Evolutionary conservation across 1,140 invertebrate species (phyloP).

Genomic region (Mercenaria mercenaria): DNA sequence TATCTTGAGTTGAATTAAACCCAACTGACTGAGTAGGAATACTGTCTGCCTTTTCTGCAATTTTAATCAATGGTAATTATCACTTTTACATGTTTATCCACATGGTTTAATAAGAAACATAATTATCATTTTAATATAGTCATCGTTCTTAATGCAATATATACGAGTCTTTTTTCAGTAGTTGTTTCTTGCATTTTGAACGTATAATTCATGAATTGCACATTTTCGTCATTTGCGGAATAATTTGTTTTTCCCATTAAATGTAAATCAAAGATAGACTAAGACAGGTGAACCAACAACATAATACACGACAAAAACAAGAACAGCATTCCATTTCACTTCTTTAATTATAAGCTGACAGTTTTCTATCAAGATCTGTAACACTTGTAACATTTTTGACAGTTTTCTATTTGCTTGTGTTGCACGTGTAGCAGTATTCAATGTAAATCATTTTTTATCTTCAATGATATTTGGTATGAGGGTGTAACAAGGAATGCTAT

Average conservation of each 20-base stretch:
- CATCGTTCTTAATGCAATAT: no score
- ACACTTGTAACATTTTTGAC: neutral
- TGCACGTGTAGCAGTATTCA: neutral
- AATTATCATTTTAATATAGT: no score
- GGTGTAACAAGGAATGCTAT: constrained; percentile 4
- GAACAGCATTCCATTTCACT: neutral
- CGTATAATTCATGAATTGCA: no score
- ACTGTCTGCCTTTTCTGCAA: no score
- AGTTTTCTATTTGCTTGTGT: neutral
- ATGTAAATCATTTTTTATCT: neutral
- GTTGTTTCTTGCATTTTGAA: no score
- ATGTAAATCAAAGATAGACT: neutral
- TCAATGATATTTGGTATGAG: neutral
- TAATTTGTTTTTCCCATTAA: neutral
- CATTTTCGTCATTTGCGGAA: no score
- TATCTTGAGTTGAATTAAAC: no score
- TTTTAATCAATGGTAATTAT: no score
- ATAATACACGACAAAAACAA: neutral
- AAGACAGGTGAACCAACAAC: neutral
- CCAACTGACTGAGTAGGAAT: no score
- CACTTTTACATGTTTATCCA: no score
- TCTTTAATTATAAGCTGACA: neutral
- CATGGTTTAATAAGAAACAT: no score
- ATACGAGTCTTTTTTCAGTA: no score
- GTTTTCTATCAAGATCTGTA: neutral